Base-by-base conservation (phyloP, 2,797 vertebrate species). In the Columba guinea region DNA sequence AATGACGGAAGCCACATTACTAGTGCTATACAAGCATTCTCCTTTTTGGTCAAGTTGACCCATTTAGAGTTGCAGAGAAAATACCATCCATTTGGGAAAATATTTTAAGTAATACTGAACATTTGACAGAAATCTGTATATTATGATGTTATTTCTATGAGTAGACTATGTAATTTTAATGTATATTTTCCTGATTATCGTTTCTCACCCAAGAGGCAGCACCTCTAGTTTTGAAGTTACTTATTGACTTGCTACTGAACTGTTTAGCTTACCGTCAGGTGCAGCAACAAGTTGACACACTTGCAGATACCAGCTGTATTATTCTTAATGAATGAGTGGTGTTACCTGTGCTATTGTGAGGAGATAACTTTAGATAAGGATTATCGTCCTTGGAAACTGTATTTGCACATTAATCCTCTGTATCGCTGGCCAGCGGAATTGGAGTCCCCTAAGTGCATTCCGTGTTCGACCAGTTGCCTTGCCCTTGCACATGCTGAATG, bases 311-410 rank as follows among this genome's bases (percentile, higher is more conserved):
- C 28, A 37, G 16, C 60, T 0, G 0, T 32, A 2, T 41, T 64
- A 28, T 30, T 77, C 27, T 26, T 64, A 39, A 28, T 37, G 16
- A 84, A 28, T 35, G 34, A 37, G 44, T 18, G 10, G 3, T 41
- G 15, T 65, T 69, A 35, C 8, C 52, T 59, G 0, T 3, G 5
- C 24, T 79, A 5, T 35, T 0, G 0, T 51, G 62, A 70, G 58
- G 39, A 64, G 13, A 63, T 60, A 53, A n/a, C 15, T 71, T 76
- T 20, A 49, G 28, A 18, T 52, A 39, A 80, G 52, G 52, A 17
- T 84, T 77, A 19, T 86, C 64, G 27, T 74, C n/a, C 60, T 68
- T 2, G 2, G 64, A 74, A 92, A 46, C 32, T 24, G 8, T 60
- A 5, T 79, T 79, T 58, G 26, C 34, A 11, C 4, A 2, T 52